Conservation (phyloP, 1,140 invertebrate species). For the Holcopasites calliopsidis region DNA sequence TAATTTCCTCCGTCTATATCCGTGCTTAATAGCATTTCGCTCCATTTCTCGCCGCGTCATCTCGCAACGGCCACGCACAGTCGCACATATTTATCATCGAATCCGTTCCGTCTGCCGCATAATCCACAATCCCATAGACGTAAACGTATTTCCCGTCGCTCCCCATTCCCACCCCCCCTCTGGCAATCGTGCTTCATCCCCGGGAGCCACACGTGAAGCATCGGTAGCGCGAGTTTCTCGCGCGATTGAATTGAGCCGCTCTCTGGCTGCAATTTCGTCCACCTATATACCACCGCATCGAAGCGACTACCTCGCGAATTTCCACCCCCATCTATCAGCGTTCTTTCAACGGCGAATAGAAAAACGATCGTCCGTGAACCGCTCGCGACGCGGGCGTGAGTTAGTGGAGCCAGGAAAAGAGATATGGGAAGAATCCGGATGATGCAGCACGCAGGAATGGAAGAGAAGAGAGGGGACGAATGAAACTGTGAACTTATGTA, state of each 20-base stretch:
- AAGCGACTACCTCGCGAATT: conserved; percentile 33
- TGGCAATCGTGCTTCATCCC: background rate
- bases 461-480: conserved; percentile 25
- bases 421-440: background rate
- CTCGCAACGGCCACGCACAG: conserved; percentile 15
- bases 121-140: conserved; percentile 50
- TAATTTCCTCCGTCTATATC: background rate
- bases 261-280: conserved; percentile 46
- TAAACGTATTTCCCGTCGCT: conserved; percentile 18
- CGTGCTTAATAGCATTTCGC: background rate
- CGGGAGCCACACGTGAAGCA: background rate
- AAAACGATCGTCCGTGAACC: conserved; percentile 1
- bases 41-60: background rate
- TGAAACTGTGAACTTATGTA: no score
- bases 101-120: conserved; percentile 53
- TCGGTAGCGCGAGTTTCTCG: conserved; percentile 27
- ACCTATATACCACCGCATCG: conserved; percentile 22
- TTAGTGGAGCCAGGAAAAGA: conserved; percentile 10
- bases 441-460: background rate
- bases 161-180: no score
- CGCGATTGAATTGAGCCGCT: conserved; percentile 53
- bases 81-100: conserved; percentile 56
- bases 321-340: conserved; percentile 34
- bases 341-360: conserved; percentile 30
- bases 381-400: background rate